Evolutionary conservation across 2,113 vertebrate species (phyloP).

Genomic region (Carassius gibelio): DNA sequence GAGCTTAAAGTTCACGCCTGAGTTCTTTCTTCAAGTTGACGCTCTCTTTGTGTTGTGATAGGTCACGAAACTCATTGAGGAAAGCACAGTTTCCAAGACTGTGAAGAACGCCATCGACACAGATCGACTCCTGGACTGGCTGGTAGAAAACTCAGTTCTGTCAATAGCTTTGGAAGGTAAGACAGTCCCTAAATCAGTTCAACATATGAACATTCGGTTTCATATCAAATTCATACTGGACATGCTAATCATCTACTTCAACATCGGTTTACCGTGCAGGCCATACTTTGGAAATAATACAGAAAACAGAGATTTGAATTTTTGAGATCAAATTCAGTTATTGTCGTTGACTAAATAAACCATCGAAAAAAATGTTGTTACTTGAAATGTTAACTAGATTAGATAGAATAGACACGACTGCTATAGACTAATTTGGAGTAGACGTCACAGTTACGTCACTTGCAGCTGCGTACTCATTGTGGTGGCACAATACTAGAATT

Average conservation of each 20-base stretch:
- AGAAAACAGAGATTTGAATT: background rate
- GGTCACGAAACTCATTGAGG: constrained; percentile 98
- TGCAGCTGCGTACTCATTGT: too few relatives aligned
- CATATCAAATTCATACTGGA: background rate
- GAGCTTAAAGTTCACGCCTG: background rate
- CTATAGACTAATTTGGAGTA: too few relatives aligned
- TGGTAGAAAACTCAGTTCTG: constrained; percentile 96
- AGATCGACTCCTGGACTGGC: constrained; percentile 93
- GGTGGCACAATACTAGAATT: too few relatives aligned
- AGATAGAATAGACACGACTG: too few relatives aligned
- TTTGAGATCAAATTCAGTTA: too few relatives aligned
- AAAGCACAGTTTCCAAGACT: constrained; percentile 97
- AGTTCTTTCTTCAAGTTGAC: background rate
- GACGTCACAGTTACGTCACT: too few relatives aligned
- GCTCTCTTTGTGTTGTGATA: constrained; percentile 64
- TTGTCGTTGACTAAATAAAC: too few relatives aligned
- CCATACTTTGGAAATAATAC: background rate
- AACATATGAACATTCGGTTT: background rate
- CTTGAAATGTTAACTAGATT: too few relatives aligned
- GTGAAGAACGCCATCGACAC: constrained; percentile 98
- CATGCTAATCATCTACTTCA: background rate
- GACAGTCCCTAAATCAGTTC: background rate
- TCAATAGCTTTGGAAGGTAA: constrained; percentile 98
- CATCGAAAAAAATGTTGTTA: too few relatives aligned
- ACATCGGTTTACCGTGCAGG: background rate